These are phyloP conservation scores for Leguminivora glycinivorella DNA, from an alignment of 1,140 invertebrate species.

Conservation along the genomic window DNA sequence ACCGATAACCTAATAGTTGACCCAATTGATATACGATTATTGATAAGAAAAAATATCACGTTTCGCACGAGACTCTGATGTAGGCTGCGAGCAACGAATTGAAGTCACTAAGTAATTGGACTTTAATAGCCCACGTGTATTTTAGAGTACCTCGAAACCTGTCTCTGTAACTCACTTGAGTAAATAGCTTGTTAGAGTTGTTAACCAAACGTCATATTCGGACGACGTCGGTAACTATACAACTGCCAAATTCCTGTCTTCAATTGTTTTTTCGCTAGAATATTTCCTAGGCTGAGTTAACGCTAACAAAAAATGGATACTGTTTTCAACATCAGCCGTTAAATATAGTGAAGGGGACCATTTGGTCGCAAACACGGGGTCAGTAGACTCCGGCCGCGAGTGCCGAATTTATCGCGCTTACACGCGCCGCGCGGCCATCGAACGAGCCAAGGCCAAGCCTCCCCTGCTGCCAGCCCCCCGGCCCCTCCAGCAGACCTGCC, in stretches of 20 bases:
- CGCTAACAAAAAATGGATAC: constrained; percentile 26
- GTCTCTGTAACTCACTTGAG: not conserved
- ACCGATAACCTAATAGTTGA: not conserved
- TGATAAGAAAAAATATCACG: not conserved
- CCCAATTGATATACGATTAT: not conserved
- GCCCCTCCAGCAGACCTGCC: constrained; percentile 29
- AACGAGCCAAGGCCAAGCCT: constrained; percentile 67
- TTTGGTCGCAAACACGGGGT: constrained; percentile 76
- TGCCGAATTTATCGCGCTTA: constrained; percentile 75
- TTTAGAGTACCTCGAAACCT: not conserved
- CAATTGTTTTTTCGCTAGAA: constrained; percentile 27
- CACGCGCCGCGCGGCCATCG: constrained; percentile 67
- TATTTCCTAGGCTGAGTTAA: constrained; percentile 24
- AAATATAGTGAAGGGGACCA: constrained; percentile 75
- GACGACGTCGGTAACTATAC: not conserved
- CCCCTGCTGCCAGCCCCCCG: constrained; percentile 35
- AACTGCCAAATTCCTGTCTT: constrained; percentile 11
- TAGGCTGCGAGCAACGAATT: not conserved
- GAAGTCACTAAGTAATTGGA: not conserved
- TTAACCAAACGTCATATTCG: not conserved
- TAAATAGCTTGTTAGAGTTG: not conserved
- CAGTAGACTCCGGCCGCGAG: constrained; percentile 69
- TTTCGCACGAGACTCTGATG: constrained; percentile 5
- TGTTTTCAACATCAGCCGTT: constrained; percentile 38
- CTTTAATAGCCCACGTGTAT: not conserved